phyloP scores from a whole-genome alignment of 2,797 vertebrate species.

The Chloroceryle amazona region DNA sequence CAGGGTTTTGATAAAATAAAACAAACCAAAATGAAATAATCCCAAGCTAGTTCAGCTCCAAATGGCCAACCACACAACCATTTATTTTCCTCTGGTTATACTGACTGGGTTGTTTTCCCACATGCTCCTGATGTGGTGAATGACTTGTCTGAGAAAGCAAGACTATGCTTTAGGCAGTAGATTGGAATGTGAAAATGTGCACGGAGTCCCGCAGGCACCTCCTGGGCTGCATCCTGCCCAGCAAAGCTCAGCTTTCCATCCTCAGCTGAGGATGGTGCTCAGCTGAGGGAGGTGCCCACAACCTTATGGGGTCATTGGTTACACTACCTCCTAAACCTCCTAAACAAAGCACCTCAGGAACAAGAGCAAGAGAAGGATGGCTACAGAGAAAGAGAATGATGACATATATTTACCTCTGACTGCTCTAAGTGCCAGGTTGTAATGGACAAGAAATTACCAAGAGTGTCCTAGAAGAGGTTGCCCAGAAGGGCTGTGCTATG shows the following conservation, averaged over 20 bases:
- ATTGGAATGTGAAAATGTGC: slow-evolving; percentile 69
- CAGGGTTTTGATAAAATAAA: slow-evolving; percentile 26
- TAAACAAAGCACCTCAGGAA: background rate
- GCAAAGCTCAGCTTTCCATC: background rate
- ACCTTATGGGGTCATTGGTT: background rate
- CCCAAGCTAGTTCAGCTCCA: slow-evolving; percentile 57
- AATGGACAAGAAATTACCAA: background rate
- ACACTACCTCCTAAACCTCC: background rate
- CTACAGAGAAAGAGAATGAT: background rate
- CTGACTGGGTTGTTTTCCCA: slow-evolving; percentile 73
- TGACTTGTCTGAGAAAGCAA: slow-evolving; percentile 77
- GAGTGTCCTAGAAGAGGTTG: background rate
- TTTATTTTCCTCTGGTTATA: slow-evolving; percentile 24
- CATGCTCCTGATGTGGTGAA: slow-evolving; percentile 50
- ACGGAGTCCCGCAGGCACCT: slow-evolving; percentile 46
- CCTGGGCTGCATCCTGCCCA: background rate
- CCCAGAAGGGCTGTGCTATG: background rate
- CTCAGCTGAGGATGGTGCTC: background rate
- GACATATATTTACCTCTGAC: background rate
- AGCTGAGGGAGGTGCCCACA: background rate
- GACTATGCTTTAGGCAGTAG: slow-evolving; percentile 71
- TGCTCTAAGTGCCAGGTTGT: background rate
- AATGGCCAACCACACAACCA: slow-evolving; percentile 48
- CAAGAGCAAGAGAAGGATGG: too few relatives aligned
- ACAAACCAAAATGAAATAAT: background rate